Conservation (phyloP, 1,140 invertebrate species). For the Drosophila sturtevanti region DNA sequence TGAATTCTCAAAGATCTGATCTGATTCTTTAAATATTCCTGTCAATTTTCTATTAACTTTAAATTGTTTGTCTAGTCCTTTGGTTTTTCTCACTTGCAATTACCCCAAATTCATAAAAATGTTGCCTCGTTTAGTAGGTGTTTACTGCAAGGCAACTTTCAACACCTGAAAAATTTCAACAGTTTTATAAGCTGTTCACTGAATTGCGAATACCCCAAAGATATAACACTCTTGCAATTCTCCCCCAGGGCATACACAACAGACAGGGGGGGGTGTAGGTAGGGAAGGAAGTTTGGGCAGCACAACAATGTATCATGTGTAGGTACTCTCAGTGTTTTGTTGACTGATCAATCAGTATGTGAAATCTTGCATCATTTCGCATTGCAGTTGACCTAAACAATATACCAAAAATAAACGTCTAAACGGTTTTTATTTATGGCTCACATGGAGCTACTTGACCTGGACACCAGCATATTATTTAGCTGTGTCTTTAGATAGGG, state of each 20-base stretch:
- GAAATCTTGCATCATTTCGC: slow-evolving; percentile 53
- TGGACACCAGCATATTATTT: slow-evolving; percentile 23
- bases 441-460: slow-evolving; percentile 32
- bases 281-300: neutral
- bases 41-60: neutral
- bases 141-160: slow-evolving; percentile 45
- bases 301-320: neutral
- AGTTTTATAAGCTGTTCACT: slow-evolving; percentile 42
- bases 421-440: slow-evolving; percentile 53
- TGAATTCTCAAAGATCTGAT: neutral
- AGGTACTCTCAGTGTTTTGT: slow-evolving; percentile 22
- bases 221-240: slow-evolving; percentile 4
- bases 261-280: neutral
- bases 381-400: slow-evolving; percentile 38
- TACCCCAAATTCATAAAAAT: slow-evolving; percentile 25
- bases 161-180: slow-evolving; percentile 39
- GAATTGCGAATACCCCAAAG: slow-evolving; percentile 22
- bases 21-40: neutral
- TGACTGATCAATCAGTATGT: slow-evolving; percentile 59
- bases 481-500: slow-evolving; percentile 7
- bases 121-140: slow-evolving; percentile 35
- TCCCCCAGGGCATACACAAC: neutral
- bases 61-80: neutral
- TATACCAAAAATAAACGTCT: slow-evolving; percentile 19
- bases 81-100: slow-evolving; percentile 1